Evolutionary conservation across 2,113 vertebrate species (phyloP).

Genomic region (Oncorhynchus masou): DNA sequence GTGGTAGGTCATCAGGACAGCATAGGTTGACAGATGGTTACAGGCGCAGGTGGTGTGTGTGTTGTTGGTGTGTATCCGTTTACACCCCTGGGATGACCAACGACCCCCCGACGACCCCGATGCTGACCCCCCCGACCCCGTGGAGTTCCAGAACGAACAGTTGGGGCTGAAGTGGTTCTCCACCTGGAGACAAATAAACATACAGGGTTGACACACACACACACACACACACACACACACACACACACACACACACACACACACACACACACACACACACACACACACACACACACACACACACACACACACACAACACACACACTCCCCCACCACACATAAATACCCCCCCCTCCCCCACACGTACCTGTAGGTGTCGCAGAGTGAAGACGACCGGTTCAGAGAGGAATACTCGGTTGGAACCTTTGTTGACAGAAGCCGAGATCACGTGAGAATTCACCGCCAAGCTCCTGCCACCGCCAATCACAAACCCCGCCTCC

Average conservation of each 20-base stretch:
- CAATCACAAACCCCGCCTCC: conserved; percentile 66
- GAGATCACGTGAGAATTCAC: conserved; percentile 92
- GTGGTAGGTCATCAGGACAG: conserved; percentile 88
- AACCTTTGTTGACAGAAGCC: conserved; percentile 91
- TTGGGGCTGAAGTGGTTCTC: conserved; percentile 93
- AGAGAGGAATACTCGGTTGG: conserved; percentile 87
- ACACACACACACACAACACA: conserved; percentile 34
- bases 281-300: conserved; percentile 31
- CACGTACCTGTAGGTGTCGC: conserved; percentile 80
- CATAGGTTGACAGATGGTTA: conserved; percentile 93
- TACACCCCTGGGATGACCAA: conserved; percentile 92
- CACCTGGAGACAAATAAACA: conserved; percentile 65
- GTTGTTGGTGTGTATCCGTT: conserved; percentile 87
- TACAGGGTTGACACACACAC: not conserved
- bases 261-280: conserved; percentile 40
- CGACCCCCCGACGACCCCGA: conserved; percentile 61
- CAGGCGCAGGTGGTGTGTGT: conserved; percentile 93
- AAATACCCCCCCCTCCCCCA: no score
- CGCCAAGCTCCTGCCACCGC: conserved; percentile 73
- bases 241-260: not conserved
- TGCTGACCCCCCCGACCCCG: conserved; percentile 80
- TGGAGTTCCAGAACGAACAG: conserved; percentile 95
- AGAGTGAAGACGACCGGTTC: conserved; percentile 90
- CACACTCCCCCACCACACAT: conserved; percentile 30
- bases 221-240: not conserved